Percentiles rank a stretch among this genome's conserved stretches.
Conservation (phyloP, 1,140 invertebrate genomes). For the Calephelis nemesis region DNA sequence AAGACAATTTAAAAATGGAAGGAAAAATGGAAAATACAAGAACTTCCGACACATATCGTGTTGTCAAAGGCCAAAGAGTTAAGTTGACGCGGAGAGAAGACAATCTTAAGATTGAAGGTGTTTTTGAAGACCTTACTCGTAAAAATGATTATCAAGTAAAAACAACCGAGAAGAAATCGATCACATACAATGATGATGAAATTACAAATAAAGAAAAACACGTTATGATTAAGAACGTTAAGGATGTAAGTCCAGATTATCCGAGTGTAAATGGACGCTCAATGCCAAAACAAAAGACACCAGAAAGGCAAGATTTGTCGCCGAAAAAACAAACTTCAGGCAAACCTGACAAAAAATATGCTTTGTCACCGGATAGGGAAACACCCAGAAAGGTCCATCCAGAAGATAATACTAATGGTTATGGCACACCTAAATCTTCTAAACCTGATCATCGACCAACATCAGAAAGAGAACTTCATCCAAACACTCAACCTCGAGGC, state of each 20-base stretch:
- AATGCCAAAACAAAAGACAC: slow-evolving; percentile 2
- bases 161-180: slow-evolving; percentile 59
- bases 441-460: slow-evolving; percentile 28
- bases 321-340: not conserved
- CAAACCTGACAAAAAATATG: not conserved
- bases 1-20: slow-evolving; percentile 82
- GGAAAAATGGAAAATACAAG: slow-evolving; percentile 79
- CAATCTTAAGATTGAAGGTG: slow-evolving; percentile 85
- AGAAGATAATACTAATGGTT: slow-evolving; percentile 5
- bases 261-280: not conserved
- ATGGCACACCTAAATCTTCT: not conserved
- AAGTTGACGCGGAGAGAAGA: slow-evolving; percentile 81
- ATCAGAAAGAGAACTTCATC: slow-evolving; percentile 65
- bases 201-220: slow-evolving; percentile 18
- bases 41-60: slow-evolving; percentile 78
- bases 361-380: not conserved
- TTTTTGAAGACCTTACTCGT: slow-evolving; percentile 80
- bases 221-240: not conserved
- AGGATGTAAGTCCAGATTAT: not conserved
- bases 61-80: slow-evolving; percentile 80
- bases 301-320: not conserved
- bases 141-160: slow-evolving; percentile 78
- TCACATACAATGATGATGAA: slow-evolving; percentile 59
- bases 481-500: not conserved
- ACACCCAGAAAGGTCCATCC: slow-evolving; percentile 1